Evolutionary conservation across 2,888 invertebrate genomes (phyloP), one percentile per base, ranked within the genome.

Genomic region (Eupelmus urozonus): DNA sequence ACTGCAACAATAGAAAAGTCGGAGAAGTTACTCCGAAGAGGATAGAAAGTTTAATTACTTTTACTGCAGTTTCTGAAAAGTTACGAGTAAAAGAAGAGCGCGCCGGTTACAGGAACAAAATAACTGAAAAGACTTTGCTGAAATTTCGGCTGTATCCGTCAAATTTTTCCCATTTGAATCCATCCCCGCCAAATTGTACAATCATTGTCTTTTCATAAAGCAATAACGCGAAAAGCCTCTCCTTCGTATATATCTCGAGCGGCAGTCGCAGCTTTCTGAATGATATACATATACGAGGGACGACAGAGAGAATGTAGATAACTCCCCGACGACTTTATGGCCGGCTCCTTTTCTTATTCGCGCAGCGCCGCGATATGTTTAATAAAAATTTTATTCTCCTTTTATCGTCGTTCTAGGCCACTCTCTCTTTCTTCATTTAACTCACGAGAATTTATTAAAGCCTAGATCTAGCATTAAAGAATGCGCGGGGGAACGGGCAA

Each of bases 371-470:
- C 55, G 23, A 71, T 77, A 72, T 45, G 72, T 72, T 77, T 77
- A 60, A 77, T 77, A 67, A 72, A 71, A 72, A 77, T 77, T 71
- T 72, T 77, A 53, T 77, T 42, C 40, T 42, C 45, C 40, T 63
- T 65, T 53, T 45, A 57, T 49, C 49, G 57, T 65, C 34, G 63
- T 73, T 66, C 59, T 49, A 29, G 57, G 42, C 23, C 45, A 25
- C 23, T 59, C 45, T 70, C 45, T 25, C 42, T 53, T 67, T 69
- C 71, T 57, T 71, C 76, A 71, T 76, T 76, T 65, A 59, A 76
- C 71, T 71, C 42, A n/a, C 11, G n/a, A 18, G 59, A 76, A 76
- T 76, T 76, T 71, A 76, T 76, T 76, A 76, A 76, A 76, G 59
- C 65, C 59, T 59, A 25, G 34, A 55, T 65, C 51, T 49, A 25